Percentiles rank a stretch among this genome's conserved stretches.
Evolutionary conservation across 1,140 invertebrate genomes (phyloP).

Genomic region (Teleopsis dalmanni): DNA sequence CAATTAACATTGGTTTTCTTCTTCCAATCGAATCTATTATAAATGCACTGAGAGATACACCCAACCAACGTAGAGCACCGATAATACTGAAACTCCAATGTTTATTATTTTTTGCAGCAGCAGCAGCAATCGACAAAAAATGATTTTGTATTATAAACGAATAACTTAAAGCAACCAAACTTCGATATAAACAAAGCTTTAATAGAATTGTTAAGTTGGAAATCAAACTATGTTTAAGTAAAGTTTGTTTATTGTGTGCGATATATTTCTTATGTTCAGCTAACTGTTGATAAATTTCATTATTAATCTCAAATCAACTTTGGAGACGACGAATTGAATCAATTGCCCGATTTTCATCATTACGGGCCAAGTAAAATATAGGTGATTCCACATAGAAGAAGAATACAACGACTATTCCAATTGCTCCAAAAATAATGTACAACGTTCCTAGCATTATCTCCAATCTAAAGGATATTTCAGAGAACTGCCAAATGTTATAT

Average conservation of each 20-base stretch:
- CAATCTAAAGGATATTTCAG: too few species aligned
- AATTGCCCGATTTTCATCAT: constrained; percentile 24
- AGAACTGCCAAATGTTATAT: too few species aligned
- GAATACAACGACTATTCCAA: constrained; percentile 7
- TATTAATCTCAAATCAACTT: constrained; percentile 28
- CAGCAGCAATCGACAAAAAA: neutral
- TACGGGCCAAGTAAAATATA: constrained; percentile 21
- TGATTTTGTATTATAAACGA: constrained; percentile 21
- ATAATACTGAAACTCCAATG: constrained; percentile 27
- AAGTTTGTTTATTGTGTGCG: constrained; percentile 14
- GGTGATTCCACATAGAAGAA: constrained; percentile 30
- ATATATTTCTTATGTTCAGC: constrained; percentile 36
- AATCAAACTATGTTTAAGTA: constrained; percentile 6
- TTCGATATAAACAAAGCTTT: constrained; percentile 22
- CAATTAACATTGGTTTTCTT: constrained; percentile 26
- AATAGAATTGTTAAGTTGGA: constrained; percentile 18
- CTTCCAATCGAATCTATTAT: constrained; percentile 28
- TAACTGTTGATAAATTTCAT: constrained; percentile 29
- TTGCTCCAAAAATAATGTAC: neutral
- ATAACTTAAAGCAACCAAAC: constrained; percentile 19
- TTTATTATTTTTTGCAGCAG: neutral
- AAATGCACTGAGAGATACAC: constrained; percentile 19
- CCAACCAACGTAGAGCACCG: constrained; percentile 21
- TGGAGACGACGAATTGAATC: constrained; percentile 26
- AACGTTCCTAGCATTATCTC: too few species aligned